These are phyloP conservation scores for Antechinus stuartii DNA, from an alignment of 2,113 vertebrate species.

Conservation along the genomic window DNA sequence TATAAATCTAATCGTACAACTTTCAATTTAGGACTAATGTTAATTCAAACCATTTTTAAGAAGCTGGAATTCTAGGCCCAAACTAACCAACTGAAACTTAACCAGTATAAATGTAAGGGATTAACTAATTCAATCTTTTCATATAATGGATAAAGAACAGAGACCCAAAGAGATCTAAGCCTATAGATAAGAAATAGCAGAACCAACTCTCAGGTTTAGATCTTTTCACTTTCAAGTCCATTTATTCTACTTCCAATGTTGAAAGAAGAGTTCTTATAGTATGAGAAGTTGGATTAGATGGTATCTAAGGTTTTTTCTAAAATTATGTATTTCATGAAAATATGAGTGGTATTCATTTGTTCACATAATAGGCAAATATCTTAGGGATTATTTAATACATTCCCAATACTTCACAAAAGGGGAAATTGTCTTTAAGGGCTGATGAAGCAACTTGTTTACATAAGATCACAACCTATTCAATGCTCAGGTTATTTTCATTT, in stretches of 20 bases:
- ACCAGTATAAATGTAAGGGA: background rate
- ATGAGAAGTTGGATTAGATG: background rate
- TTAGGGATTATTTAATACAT: background rate
- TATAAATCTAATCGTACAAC: background rate
- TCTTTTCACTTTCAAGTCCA: background rate
- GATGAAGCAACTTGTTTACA: background rate
- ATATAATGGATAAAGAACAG: background rate
- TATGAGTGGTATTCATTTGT: background rate
- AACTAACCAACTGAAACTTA: background rate
- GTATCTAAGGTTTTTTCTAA: background rate
- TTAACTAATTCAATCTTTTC: background rate
- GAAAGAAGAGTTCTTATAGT: background rate
- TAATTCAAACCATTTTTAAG: background rate
- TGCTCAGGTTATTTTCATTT: background rate
- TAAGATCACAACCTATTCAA: background rate
- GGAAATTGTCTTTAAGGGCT: background rate
- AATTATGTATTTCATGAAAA: background rate
- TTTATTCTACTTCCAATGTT: background rate
- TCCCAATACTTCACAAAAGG: background rate
- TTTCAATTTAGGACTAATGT: background rate
- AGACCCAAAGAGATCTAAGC: background rate
- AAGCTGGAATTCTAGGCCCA: background rate
- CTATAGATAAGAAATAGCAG: background rate
- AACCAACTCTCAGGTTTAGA: background rate
- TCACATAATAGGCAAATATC: background rate